phyloP scores from a whole-genome alignment of 2,113 vertebrate genomes.

The Morphnarchus princeps region DNA sequence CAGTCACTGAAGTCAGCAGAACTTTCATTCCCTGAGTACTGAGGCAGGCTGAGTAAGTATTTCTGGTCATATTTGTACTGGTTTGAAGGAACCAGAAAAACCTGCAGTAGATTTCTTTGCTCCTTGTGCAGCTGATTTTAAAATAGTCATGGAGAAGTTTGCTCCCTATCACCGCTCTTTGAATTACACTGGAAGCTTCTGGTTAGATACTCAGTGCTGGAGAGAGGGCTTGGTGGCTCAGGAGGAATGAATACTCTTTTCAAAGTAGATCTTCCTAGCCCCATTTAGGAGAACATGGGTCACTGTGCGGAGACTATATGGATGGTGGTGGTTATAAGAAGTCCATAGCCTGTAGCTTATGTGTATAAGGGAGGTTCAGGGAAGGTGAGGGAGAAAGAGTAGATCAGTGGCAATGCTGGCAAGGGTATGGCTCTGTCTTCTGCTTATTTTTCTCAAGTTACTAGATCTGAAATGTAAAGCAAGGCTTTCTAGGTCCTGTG shows the following conservation, averaged over 20 bases:
- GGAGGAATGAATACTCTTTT: background rate
- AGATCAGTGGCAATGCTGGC: background rate
- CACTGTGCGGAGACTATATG: accelerated
- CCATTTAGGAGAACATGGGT: background rate
- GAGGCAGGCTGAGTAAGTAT: background rate
- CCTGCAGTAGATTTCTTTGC: background rate
- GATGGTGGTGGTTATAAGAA: background rate
- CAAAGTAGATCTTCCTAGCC: background rate
- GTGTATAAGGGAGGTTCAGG: background rate
- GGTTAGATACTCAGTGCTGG: background rate
- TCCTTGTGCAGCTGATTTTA: background rate
- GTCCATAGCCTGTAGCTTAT: background rate
- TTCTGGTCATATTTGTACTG: background rate
- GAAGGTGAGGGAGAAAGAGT: background rate
- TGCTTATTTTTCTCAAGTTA: background rate
- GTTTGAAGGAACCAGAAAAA: background rate
- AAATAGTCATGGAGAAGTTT: background rate
- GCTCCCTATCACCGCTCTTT: background rate
- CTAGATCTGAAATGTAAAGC: background rate
- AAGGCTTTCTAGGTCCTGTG: background rate
- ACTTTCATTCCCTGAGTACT: background rate
- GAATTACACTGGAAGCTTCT: background rate
- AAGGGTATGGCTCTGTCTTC: background rate
- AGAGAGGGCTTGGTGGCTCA: background rate
- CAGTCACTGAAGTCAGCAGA: background rate